These are phyloP conservation scores for Anabacerthia variegaticeps DNA, from an alignment of 2,797 vertebrate genomes.

Conservation along the genomic window DNA sequence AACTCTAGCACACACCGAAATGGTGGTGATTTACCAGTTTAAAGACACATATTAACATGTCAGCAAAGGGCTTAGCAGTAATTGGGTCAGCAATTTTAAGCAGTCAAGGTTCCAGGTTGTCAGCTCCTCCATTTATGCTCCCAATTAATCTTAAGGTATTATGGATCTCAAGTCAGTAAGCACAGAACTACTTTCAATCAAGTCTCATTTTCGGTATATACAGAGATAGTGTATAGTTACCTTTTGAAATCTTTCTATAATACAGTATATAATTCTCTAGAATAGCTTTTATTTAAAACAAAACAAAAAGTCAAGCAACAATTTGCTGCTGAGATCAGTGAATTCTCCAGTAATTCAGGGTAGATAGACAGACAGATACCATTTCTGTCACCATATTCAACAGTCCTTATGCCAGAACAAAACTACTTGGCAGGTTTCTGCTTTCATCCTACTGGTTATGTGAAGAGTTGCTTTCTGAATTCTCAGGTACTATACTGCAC, in stretches of 20 bases:
- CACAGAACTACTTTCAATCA: constrained; percentile 8
- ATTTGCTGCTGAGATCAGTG: not conserved
- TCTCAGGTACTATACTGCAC: not conserved
- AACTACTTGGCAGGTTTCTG: not conserved
- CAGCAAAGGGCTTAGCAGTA: constrained; percentile 61
- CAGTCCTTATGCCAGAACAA: not conserved
- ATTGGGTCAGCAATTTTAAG: constrained; percentile 69
- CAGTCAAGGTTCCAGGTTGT: constrained; percentile 55
- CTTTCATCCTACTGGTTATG: not conserved
- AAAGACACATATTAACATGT: constrained; percentile 67
- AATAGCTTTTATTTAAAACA: not conserved
- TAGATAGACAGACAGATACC: not conserved
- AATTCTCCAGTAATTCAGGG: not conserved
- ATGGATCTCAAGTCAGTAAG: constrained; percentile 43
- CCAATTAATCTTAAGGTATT: constrained; percentile 58
- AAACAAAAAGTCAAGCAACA: not conserved
- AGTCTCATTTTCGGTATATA: not conserved
- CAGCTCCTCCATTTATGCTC: constrained; percentile 57
- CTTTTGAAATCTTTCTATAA: not conserved
- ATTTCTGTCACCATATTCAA: not conserved
- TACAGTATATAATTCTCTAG: not conserved
- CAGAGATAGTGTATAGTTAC: not conserved
- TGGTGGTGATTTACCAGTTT: constrained; percentile 62
- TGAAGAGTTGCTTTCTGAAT: not conserved
- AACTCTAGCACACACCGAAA: constrained; percentile 5